phyloP scores from a whole-genome alignment of 2,888 invertebrate species.

The Gasteruption jaculator region DNA sequence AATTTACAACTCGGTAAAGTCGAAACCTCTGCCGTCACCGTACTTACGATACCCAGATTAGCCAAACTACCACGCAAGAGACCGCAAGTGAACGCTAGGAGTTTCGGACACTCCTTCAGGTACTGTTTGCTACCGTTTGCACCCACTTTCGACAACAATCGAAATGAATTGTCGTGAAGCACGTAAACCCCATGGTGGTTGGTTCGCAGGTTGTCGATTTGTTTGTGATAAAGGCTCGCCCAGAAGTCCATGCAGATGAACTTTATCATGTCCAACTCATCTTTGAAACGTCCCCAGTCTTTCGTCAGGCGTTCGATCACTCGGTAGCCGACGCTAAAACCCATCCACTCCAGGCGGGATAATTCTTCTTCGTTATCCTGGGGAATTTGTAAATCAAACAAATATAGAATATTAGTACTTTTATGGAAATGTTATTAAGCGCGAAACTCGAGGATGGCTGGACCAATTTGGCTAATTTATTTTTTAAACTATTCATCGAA shows the following conservation, averaged over 20 bases:
- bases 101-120: slow-evolving; percentile 83
- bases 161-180: slow-evolving; percentile 91
- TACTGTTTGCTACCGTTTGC: slow-evolving; percentile 82
- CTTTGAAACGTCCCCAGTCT: slow-evolving; percentile 91
- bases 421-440: no score
- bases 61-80: slow-evolving; percentile 90
- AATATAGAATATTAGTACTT: no score
- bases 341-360: slow-evolving; percentile 77
- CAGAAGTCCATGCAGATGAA: slow-evolving; percentile 99
- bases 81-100: slow-evolving; percentile 94
- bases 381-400: slow-evolving; percentile 32
- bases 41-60: slow-evolving; percentile 88
- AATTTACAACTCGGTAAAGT: slow-evolving; percentile 90
- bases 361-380: slow-evolving; percentile 56
- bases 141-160: slow-evolving; percentile 77
- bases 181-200: slow-evolving; percentile 99
- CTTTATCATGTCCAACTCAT: slow-evolving; percentile 96
- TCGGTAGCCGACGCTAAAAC: slow-evolving; percentile 79
- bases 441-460: no score
- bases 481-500: slow-evolving; percentile 6
- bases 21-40: slow-evolving; percentile 93
- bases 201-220: slow-evolving; percentile 94
- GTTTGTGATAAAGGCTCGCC: slow-evolving; percentile 96
- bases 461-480: no score
- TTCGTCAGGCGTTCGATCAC: slow-evolving; percentile 83